phyloP scores from a whole-genome alignment of 1,140 invertebrate species.

The Radopholus similis region DNA sequence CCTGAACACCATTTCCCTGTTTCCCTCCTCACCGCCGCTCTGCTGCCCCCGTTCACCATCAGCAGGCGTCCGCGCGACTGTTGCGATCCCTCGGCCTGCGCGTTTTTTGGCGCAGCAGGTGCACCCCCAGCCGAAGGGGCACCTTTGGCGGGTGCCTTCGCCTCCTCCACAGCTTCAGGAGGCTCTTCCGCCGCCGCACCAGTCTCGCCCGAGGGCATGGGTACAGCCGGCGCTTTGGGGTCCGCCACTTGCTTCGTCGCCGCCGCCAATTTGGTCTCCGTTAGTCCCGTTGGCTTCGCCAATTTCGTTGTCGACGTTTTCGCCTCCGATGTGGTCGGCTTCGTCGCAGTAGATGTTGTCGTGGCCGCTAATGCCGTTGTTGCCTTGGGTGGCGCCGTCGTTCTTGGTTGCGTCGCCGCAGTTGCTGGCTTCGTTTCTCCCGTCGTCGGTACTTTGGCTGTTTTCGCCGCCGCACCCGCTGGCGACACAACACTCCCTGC shows the following conservation, averaged over 20 bases:
- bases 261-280: background rate
- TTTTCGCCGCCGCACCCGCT: background rate
- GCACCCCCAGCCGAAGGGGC: background rate
- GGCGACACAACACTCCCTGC: too few relatives aligned
- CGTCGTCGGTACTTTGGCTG: background rate
- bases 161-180: too few relatives aligned
- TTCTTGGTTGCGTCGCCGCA: background rate
- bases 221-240: background rate
- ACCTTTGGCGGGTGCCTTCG: too few relatives aligned
- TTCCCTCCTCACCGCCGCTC: background rate
- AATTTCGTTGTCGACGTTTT: background rate
- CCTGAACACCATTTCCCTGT: background rate
- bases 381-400: background rate
- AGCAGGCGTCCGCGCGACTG: slow-evolving; percentile 3
- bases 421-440: background rate
- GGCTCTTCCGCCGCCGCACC: too few relatives aligned
- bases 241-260: background rate
- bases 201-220: too few relatives aligned
- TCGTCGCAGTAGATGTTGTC: background rate
- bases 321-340: too few relatives aligned
- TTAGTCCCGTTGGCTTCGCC: background rate
- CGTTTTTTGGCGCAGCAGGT: slow-evolving; percentile 31
- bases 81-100: slow-evolving; percentile 3
- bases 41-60: background rate
- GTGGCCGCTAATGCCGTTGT: background rate